Evolutionary conservation across 2,113 vertebrate genomes (phyloP).

Genomic region (Channa maculata): DNA sequence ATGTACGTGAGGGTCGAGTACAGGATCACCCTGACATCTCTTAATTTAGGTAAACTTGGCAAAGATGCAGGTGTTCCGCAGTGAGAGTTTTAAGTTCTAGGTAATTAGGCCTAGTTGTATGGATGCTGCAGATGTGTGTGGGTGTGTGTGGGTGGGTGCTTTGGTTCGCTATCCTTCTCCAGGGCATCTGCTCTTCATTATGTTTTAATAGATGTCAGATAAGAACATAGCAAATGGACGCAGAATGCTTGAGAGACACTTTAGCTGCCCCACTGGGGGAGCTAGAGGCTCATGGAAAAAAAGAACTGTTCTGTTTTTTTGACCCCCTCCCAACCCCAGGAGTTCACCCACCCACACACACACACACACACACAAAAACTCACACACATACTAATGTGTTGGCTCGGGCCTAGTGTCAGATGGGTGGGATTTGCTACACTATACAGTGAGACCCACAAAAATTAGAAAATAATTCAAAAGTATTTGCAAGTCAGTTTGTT

Average conservation of each 20-base stretch:
- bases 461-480: slow-evolving; percentile 69
- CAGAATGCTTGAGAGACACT: slow-evolving; percentile 56
- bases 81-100: slow-evolving; percentile 58
- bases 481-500: slow-evolving; percentile 64
- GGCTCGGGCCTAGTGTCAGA: slow-evolving; percentile 56
- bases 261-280: slow-evolving; percentile 70
- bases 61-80: slow-evolving; percentile 36
- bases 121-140: slow-evolving; percentile 66
- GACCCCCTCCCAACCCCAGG: slow-evolving; percentile 28
- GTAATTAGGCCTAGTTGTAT: slow-evolving; percentile 72
- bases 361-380: too few species aligned
- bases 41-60: slow-evolving; percentile 50
- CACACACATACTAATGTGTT: slow-evolving; percentile 26
- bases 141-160: slow-evolving; percentile 53
- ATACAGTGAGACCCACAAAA: slow-evolving; percentile 63
- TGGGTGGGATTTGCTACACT: slow-evolving; percentile 71
- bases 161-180: slow-evolving; percentile 55
- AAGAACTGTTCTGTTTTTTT: slow-evolving; percentile 37
- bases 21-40: slow-evolving; percentile 19
- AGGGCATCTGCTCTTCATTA: slow-evolving; percentile 79
- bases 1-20: slow-evolving; percentile 22
- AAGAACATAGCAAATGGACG: slow-evolving; percentile 78
- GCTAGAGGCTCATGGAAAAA: slow-evolving; percentile 59
- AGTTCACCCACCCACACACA: too few species aligned
- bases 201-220: slow-evolving; percentile 79